These are phyloP conservation scores for Lasioglossum figueresi DNA, from an alignment of 2,888 invertebrate genomes.

Conservation along the genomic window DNA sequence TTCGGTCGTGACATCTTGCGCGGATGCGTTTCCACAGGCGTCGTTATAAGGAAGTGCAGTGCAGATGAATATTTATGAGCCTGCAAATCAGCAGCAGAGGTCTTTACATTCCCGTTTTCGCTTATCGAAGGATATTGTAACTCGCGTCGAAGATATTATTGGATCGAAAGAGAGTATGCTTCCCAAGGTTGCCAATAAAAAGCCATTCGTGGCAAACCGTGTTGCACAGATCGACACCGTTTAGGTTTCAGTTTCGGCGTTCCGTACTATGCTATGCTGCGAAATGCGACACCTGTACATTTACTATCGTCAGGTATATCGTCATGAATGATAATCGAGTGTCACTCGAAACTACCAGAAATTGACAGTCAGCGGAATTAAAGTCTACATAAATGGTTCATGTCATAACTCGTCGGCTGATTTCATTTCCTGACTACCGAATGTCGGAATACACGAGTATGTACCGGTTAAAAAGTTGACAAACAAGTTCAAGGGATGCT, in stretches of 20 bases:
- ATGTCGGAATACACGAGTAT: neutral
- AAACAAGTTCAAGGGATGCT: neutral
- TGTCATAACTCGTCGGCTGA: slow-evolving; percentile 48
- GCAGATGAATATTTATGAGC: neutral
- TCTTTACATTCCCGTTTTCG: neutral
- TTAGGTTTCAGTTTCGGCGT: slow-evolving; percentile 3
- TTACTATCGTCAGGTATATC: neutral
- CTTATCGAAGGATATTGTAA: slow-evolving; percentile 26
- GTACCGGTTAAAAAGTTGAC: neutral
- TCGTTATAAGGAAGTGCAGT: neutral
- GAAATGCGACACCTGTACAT: neutral
- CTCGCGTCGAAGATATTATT: slow-evolving; percentile 21
- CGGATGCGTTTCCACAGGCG: neutral
- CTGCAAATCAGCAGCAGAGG: neutral
- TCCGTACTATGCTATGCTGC: neutral
- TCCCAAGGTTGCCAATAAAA: slow-evolving; percentile 29
- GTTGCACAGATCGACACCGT: neutral
- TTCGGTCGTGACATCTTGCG: neutral
- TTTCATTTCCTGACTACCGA: slow-evolving; percentile 34
- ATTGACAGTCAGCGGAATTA: neutral
- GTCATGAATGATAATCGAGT: neutral
- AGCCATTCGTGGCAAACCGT: neutral
- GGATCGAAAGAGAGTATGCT: neutral
- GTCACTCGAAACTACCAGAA: neutral
- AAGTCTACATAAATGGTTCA: slow-evolving; percentile 18